Evolutionary conservation across 2,113 vertebrate species (phyloP).

Genomic region (Halcyon malimbica): DNA sequence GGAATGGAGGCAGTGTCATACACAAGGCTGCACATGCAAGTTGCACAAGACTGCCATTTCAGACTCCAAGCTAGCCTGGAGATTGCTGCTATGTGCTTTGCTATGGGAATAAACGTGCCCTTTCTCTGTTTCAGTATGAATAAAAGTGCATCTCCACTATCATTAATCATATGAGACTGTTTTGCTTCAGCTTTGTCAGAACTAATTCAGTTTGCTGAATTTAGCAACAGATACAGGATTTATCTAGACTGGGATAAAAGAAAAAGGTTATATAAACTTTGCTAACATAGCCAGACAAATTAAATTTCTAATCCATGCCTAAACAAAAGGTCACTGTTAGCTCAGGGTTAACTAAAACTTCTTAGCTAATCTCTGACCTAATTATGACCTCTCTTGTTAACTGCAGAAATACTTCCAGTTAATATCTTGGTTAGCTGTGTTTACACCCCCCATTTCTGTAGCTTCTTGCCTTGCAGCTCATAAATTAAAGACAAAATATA

Average conservation of each 20-base stretch:
- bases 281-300: neutral
- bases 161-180: neutral
- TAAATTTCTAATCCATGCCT: neutral
- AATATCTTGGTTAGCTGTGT: neutral
- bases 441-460: neutral
- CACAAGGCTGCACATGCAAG: fast-evolving
- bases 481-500: conserved; percentile 14
- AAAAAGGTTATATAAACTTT: conserved; percentile 41
- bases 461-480: neutral
- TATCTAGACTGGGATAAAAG: neutral
- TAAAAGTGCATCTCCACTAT: neutral
- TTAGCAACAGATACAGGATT: neutral
- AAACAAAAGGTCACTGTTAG: conserved; percentile 28
- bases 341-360: conserved; percentile 25
- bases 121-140: neutral
- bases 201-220: neutral
- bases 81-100: neutral
- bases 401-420: neutral
- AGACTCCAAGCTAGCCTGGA: neutral
- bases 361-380: conserved; percentile 7
- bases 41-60: neutral
- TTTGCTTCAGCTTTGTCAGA: conserved; percentile 30
- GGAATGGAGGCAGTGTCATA: neutral
- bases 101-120: neutral
- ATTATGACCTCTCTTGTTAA: conserved; percentile 30